A percentile compares a stretch with the other conserved stretches of the same genome.
Evolutionary conservation across 2,113 vertebrate species (phyloP).

Genomic region (Antidorcas marsupialis): DNA sequence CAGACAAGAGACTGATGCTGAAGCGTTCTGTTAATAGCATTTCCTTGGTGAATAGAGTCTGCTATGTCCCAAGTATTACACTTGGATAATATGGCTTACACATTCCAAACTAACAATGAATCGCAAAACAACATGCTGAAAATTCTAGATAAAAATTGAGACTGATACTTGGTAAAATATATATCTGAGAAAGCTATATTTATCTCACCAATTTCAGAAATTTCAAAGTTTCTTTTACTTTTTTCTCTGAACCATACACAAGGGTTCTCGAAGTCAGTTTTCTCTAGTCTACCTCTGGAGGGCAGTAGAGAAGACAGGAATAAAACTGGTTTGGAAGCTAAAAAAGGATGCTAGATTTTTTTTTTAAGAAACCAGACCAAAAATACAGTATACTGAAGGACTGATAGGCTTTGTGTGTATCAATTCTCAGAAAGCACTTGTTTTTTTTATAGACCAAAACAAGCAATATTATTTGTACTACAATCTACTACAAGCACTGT

Average conservation of each 20-base stretch:
- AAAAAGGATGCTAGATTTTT: not conserved
- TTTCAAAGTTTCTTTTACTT: not conserved
- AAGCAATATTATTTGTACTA: not conserved
- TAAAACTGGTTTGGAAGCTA: not conserved
- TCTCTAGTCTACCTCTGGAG: conserved; percentile 48
- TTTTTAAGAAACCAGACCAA: not conserved
- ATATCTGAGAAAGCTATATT: not conserved
- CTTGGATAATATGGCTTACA: not conserved
- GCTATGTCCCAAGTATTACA: not conserved
- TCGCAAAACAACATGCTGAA: not conserved
- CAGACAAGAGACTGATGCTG: not conserved
- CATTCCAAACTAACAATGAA: not conserved
- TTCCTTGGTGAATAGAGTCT: not conserved
- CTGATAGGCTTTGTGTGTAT: not conserved
- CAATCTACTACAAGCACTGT: not conserved
- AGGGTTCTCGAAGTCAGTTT: not conserved
- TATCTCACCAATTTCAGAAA: conserved; percentile 24
- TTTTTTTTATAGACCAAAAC: not conserved
- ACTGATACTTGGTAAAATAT: not conserved
- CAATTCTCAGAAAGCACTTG: not conserved
- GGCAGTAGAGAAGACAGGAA: conserved; percentile 46
- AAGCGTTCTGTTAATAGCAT: not conserved
- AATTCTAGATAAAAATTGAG: not conserved
- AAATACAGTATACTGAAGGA: not conserved
- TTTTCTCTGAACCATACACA: not conserved